These are phyloP conservation scores for Drosophila willistoni DNA, from an alignment of 1,140 invertebrate genomes.

Conservation along the genomic window DNA sequence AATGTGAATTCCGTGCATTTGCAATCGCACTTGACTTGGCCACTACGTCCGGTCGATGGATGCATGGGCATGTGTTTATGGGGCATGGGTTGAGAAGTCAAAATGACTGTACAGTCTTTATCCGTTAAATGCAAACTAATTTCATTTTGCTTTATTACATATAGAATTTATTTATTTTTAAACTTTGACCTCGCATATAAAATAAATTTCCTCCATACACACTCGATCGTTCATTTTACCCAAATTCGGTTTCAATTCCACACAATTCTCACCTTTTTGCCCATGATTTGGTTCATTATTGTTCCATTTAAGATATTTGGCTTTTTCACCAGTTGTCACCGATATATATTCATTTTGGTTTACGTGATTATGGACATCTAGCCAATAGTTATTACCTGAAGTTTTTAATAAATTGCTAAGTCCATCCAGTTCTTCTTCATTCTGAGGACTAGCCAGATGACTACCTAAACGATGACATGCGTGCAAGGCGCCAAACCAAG, in stretches of 20 bases:
- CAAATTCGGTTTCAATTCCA: neutral
- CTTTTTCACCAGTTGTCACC: neutral
- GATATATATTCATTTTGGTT: neutral
- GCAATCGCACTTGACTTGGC: constrained; percentile 77
- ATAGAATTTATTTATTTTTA: neutral
- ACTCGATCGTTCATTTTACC: neutral
- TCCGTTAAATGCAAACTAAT: neutral
- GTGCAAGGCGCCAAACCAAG: neutral
- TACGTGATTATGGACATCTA: neutral
- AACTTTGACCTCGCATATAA: neutral
- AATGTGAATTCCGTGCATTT: constrained; percentile 81
- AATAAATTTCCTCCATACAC: neutral
- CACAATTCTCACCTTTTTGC: neutral
- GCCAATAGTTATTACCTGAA: neutral
- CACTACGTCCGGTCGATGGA: constrained; percentile 71
- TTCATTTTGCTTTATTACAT: too few relatives aligned
- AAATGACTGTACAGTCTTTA: constrained; percentile 23
- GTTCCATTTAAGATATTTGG: neutral
- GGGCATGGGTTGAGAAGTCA: constrained; percentile 2
- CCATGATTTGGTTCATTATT: neutral
- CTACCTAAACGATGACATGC: neutral
- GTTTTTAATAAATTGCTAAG: neutral
- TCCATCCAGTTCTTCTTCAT: neutral
- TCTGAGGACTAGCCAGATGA: neutral
- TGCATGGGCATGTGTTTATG: constrained; percentile 11